These are phyloP conservation scores for Acrocephalus kingi DNA, from an alignment of 2,113 vertebrate species.

Conservation along the genomic window DNA sequence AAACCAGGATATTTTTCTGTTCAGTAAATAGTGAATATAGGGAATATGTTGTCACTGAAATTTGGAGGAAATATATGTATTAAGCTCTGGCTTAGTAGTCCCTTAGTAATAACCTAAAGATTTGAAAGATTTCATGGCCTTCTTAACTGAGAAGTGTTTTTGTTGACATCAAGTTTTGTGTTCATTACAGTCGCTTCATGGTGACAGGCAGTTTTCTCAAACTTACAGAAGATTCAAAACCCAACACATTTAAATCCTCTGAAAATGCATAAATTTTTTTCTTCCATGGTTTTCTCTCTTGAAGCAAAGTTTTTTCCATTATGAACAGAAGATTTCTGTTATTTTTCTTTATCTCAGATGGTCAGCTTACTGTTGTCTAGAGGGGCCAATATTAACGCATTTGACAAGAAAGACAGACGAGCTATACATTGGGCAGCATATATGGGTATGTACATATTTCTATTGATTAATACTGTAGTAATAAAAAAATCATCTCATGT, in stretches of 20 bases:
- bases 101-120: background rate
- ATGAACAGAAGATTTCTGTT: background rate
- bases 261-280: background rate
- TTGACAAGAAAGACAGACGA: constrained; percentile 98
- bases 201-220: background rate
- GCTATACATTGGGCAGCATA: constrained; percentile 99
- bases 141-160: background rate
- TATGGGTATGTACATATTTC: constrained; percentile 85
- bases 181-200: background rate
- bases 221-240: background rate
- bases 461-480: background rate
- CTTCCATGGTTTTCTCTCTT: background rate
- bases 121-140: background rate
- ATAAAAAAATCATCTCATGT: background rate
- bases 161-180: background rate
- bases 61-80: background rate
- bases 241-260: background rate
- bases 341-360: constrained; percentile 82
- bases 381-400: constrained; percentile 98
- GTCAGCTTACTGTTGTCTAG: constrained; percentile 93
- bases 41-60: background rate
- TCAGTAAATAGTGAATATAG: background rate
- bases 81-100: background rate
- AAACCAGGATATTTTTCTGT: background rate
- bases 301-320: background rate